Base-by-base conservation (phyloP, 2,113 vertebrate genomes). In the Butorides virescens region DNA sequence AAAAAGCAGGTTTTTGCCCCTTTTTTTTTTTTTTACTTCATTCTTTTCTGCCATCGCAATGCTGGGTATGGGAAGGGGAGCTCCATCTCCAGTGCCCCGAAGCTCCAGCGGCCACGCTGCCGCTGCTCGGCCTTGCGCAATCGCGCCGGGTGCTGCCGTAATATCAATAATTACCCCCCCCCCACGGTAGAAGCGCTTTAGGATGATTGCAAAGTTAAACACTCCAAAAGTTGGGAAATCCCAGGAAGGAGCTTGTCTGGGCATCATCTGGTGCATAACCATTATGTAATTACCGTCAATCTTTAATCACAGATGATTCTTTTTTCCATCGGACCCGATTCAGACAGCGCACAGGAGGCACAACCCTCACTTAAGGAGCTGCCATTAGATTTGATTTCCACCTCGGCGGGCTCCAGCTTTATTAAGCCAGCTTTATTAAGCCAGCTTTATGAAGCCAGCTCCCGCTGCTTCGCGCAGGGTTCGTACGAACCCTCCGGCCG, bases 211-310 rank as follows among this genome's bases (percentile, higher is more conserved):
- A 73, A 92, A 86, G 67, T 61, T 66, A 42, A 95, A 72, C 42
- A 68, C 94, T 87, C 88, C 86, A 46, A 78, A 96, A 96, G 92
- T 89, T 88, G 95, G 97, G 96, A 96, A 96, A 97, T 95, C 94
- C 92, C 94, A 80, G 63, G 23, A 94, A 66, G 77, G 91, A 97
- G 92, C 92, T 94, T 95, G 95, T 93, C 94, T 85, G 86, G 94
- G 95, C 91, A 94, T 82, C 86, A 76, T 90, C 88, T 95, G 74
- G 77, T 86, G 78, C 88, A 30, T 86, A 37, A 55, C 75, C 93
- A 94, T 93, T 96, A 96, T 93, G 86, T 96, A 97, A 94, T 97
- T 97, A 93, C 74, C 2, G 5, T 5, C 58, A 37, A 94, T 94
- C 66, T 90, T 97, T 92, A 96, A 96, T 86, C 88, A 83, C 55